Conservation (phyloP, 2,888 invertebrate species). For the Acanthosepion lycidas region DNA sequence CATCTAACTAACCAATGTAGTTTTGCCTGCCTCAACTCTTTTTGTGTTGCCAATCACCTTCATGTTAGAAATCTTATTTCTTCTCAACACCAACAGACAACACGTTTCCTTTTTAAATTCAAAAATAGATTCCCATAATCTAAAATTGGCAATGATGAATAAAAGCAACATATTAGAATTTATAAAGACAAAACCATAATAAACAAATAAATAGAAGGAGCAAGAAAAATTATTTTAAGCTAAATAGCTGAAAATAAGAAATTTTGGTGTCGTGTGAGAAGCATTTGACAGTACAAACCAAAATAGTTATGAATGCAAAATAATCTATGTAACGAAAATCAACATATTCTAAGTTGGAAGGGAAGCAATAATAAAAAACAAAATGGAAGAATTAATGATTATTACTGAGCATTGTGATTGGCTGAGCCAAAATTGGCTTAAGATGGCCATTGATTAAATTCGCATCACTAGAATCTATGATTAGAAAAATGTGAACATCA, state of each 20-base stretch:
- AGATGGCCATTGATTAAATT: not conserved
- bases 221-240: not conserved
- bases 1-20: not conserved
- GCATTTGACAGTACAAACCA: not conserved
- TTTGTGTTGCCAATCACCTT: not conserved
- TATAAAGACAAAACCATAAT: not conserved
- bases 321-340: slow-evolving; percentile 6
- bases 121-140: not conserved
- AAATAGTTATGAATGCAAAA: slow-evolving; percentile 18
- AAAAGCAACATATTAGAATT: not conserved
- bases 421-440: not conserved
- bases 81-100: not conserved
- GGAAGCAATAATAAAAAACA: not conserved
- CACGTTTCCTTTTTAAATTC: not conserved
- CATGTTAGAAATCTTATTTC: not conserved
- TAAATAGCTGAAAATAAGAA: not conserved
- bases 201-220: not conserved
- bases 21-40: not conserved
- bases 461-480: not conserved
- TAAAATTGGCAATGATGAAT: not conserved
- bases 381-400: not conserved
- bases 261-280: not conserved
- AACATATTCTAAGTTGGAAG: not conserved
- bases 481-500: slow-evolving; percentile 20
- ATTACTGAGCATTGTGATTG: slow-evolving; percentile 12